phyloP scores from a whole-genome alignment of 2,113 vertebrate species.

The Centropristis striata region DNA sequence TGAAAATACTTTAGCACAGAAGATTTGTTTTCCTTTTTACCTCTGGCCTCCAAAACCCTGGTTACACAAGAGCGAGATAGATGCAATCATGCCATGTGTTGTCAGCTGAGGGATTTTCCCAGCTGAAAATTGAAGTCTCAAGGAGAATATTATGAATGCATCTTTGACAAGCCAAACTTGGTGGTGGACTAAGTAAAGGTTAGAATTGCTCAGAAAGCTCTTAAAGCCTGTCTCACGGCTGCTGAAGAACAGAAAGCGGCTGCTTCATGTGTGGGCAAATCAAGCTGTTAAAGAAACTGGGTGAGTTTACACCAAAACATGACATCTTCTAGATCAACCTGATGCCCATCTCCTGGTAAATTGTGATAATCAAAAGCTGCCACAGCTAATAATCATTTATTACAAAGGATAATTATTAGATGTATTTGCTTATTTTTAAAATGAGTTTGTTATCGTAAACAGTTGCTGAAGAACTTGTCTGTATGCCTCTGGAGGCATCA shows the following conservation, averaged over 20 bases:
- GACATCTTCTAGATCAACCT: too few species aligned
- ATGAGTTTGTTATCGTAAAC: too few species aligned
- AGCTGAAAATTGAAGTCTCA: not conserved
- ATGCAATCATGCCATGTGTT: slow-evolving; percentile 18
- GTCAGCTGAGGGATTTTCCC: slow-evolving; percentile 32
- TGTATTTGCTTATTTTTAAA: too few species aligned
- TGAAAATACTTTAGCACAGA: not conserved
- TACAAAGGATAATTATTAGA: too few species aligned
- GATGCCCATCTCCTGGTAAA: too few species aligned
- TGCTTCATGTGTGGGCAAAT: slow-evolving; percentile 2
- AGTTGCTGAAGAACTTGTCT: too few species aligned
- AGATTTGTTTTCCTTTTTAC: not conserved
- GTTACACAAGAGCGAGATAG: slow-evolving; percentile 27
- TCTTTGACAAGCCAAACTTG: not conserved
- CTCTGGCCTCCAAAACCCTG: not conserved
- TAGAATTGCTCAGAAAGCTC: not conserved
- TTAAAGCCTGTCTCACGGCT: slow-evolving; percentile 5
- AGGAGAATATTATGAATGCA: slow-evolving; percentile 20
- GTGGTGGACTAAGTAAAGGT: slow-evolving; percentile 1
- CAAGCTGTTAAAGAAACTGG: not conserved
- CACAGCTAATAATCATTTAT: too few species aligned
- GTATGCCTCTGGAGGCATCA: too few species aligned
- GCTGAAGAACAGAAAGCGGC: slow-evolving; percentile 1
- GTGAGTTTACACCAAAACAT: not conserved
- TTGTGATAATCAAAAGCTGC: too few species aligned